phyloP scores from a whole-genome alignment of 2,797 vertebrate species.

The Arremon aurantiirostris region DNA sequence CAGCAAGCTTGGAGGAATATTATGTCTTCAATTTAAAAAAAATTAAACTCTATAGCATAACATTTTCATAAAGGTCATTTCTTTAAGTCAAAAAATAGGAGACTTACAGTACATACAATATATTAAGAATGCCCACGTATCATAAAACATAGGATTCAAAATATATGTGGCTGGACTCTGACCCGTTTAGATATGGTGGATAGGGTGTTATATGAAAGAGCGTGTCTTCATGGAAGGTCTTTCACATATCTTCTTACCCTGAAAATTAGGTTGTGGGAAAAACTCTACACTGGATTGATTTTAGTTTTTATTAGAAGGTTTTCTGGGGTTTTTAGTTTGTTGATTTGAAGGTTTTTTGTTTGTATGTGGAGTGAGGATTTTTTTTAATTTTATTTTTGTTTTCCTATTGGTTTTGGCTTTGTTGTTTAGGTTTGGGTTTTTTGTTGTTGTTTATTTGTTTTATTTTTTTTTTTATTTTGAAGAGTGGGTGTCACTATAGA shows the following conservation, averaged over 20 bases:
- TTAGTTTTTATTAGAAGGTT: not conserved
- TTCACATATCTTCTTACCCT: not conserved
- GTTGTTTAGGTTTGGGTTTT: not conserved
- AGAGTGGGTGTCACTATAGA: accelerated
- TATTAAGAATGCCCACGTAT: not conserved
- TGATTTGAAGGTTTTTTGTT: accelerated
- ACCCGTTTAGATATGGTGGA: not conserved
- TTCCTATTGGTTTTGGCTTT: not conserved
- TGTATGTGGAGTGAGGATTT: no score
- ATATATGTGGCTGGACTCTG: not conserved
- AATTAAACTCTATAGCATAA: not conserved
- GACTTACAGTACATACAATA: not conserved
- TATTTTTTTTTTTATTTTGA: not conserved
- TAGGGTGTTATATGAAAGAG: not conserved
- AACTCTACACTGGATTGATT: accelerated
- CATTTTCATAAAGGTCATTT: not conserved
- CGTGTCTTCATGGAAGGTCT: not conserved
- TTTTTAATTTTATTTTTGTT: not conserved
- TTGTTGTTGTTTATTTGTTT: not conserved
- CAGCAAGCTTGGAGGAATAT: not conserved
- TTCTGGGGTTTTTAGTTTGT: not conserved
- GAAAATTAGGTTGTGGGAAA: not conserved
- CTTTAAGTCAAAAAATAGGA: not conserved
- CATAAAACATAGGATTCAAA: not conserved
- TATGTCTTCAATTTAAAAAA: not conserved